These are phyloP conservation scores for Maniola hyperantus DNA, from an alignment of 2,888 invertebrate genomes.

Conservation along the genomic window DNA sequence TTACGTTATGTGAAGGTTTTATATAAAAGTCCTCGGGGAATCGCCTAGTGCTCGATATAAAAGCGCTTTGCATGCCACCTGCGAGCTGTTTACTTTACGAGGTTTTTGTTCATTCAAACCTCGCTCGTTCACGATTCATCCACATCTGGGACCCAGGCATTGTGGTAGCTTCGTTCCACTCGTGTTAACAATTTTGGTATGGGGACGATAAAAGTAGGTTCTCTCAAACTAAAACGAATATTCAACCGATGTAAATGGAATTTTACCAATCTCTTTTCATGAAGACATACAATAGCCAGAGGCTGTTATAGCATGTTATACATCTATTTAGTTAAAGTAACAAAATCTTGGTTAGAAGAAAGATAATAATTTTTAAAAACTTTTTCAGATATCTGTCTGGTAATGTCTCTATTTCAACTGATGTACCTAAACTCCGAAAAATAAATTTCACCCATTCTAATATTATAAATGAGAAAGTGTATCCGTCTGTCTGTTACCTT, in stretches of 20 bases:
- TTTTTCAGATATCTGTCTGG: no score
- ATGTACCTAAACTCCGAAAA: no score
- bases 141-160: constrained; percentile 45
- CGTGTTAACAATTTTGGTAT: not conserved
- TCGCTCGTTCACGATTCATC: constrained; percentile 33
- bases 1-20: constrained; percentile 36
- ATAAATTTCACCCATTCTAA: no score
- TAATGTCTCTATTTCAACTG: no score
- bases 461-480: no score
- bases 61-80: constrained; percentile 50
- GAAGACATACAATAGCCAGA: no score
- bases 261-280: no score
- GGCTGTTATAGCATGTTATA: no score
- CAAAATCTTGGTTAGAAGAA: no score
- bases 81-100: constrained; percentile 48
- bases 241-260: not conserved
- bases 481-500: no score
- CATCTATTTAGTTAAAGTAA: no score
- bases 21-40: constrained; percentile 38
- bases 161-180: constrained; percentile 5
- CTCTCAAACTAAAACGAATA: not conserved
- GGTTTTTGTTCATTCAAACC: constrained; percentile 46
- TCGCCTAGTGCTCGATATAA: constrained; percentile 38
- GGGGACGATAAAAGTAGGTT: not conserved
- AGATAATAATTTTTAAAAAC: no score